Percentiles rank a stretch among this genome's conserved stretches.
Conservation (phyloP, 1,140 invertebrate genomes). For the Vanessa atalanta region DNA sequence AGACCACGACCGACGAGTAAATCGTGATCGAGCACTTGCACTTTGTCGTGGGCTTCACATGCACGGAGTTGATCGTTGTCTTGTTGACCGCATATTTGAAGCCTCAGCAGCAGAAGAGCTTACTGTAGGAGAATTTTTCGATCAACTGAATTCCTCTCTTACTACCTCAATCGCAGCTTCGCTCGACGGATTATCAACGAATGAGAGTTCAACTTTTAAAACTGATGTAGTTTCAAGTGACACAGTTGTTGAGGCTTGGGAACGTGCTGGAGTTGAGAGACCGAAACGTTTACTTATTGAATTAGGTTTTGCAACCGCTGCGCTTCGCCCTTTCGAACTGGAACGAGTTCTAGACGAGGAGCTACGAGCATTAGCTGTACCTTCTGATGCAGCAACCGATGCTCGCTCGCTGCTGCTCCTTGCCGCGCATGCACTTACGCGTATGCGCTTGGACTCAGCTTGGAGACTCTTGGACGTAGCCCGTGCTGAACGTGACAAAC, state of each 20-base stretch:
- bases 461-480: constrained; percentile 51
- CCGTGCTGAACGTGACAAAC: constrained; percentile 85
- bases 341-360: constrained; percentile 89
- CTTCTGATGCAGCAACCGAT: constrained; percentile 46
- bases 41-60: constrained; percentile 63
- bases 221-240: constrained; percentile 64
- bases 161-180: constrained; percentile 55
- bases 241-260: constrained; percentile 87
- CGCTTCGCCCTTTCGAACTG: constrained; percentile 86
- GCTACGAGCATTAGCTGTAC: constrained; percentile 80
- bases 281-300: constrained; percentile 84
- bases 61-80: constrained; percentile 56
- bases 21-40: constrained; percentile 56
- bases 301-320: constrained; percentile 84
- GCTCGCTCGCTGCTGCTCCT: constrained; percentile 56
- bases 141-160: constrained; percentile 58
- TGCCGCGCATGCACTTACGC: constrained; percentile 59
- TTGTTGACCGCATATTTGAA: constrained; percentile 65
- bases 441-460: constrained; percentile 52
- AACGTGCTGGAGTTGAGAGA: constrained; percentile 84
- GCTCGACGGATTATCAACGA: constrained; percentile 35
- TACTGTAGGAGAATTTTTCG: constrained; percentile 70
- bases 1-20: constrained; percentile 61
- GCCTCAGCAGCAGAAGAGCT: constrained; percentile 46
- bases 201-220: constrained; percentile 32